Evolutionary conservation across 2,888 invertebrate species (phyloP).

Genomic region (Ormyrus thymus): DNA sequence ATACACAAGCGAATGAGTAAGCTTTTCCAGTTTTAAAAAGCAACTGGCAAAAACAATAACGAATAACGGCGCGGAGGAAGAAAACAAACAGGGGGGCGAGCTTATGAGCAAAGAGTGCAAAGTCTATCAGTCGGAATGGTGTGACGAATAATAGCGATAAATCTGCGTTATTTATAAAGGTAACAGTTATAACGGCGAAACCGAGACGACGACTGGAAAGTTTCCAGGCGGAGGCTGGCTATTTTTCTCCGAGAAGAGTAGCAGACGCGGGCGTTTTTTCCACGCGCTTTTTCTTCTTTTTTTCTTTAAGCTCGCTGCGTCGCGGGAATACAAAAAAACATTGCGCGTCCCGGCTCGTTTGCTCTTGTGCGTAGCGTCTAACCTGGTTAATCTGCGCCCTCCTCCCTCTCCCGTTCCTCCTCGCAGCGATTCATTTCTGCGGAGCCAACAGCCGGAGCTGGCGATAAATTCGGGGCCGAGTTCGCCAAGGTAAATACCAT

Average conservation of each 20-base stretch:
- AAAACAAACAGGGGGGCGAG: background rate
- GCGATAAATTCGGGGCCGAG: background rate
- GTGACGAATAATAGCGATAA: too few species aligned
- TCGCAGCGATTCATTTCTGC: background rate
- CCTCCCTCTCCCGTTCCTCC: background rate
- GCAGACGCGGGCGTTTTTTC: background rate
- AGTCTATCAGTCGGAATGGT: too few species aligned
- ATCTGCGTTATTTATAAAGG: too few species aligned
- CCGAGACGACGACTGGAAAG: background rate
- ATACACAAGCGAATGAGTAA: too few species aligned
- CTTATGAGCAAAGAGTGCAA: too few species aligned
- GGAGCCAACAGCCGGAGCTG: background rate
- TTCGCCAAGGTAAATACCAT: slow-evolving; percentile 30
- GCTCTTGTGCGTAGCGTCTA: background rate
- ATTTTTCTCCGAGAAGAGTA: background rate
- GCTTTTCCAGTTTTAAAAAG: too few species aligned
- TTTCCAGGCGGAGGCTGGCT: background rate
- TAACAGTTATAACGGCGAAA: background rate
- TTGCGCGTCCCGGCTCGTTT: background rate
- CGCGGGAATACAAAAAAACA: background rate
- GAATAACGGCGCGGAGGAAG: background rate
- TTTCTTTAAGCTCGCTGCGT: background rate
- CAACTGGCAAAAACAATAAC: too few species aligned
- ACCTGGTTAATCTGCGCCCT: slow-evolving; percentile 5
- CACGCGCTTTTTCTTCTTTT: too few species aligned